phyloP scores from a whole-genome alignment of 1,140 invertebrate species.

The Drosophila subobscura region DNA sequence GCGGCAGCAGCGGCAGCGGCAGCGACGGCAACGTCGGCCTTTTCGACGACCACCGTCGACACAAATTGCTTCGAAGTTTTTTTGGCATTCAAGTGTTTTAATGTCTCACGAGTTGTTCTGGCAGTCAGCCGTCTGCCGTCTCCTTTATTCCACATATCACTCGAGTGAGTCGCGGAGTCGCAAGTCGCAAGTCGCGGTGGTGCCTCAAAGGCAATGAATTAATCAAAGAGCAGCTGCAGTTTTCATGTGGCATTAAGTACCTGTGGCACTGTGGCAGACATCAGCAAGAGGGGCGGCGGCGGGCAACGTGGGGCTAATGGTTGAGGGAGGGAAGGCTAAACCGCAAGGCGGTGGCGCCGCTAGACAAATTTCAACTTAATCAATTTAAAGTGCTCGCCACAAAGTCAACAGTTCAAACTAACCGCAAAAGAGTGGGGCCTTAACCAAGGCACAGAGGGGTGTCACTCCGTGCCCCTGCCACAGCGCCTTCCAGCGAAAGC shows the following conservation, averaged over 20 bases:
- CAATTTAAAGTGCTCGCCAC: slow-evolving; percentile 78
- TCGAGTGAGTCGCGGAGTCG: no score
- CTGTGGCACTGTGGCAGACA: slow-evolving; percentile 9
- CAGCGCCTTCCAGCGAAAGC: no score
- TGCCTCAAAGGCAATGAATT: slow-evolving; percentile 52
- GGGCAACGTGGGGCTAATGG: neutral
- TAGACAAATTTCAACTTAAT: slow-evolving; percentile 80
- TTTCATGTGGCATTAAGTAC: slow-evolving; percentile 67
- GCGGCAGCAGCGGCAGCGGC: slow-evolving; percentile 28
- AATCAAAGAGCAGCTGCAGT: slow-evolving; percentile 63
- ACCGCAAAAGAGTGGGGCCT: slow-evolving; percentile 48
- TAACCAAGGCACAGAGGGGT: no score
- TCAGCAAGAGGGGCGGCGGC: neutral
- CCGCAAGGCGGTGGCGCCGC: slow-evolving; percentile 53
- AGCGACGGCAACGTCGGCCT: slow-evolving; percentile 29
- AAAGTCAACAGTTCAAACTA: slow-evolving; percentile 81
- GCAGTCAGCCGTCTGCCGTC: slow-evolving; percentile 20
- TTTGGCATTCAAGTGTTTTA: slow-evolving; percentile 77
- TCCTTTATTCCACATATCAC: slow-evolving; percentile 12
- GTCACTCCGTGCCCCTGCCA: no score
- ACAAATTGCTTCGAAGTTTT: slow-evolving; percentile 71
- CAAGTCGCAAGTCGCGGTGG: no score
- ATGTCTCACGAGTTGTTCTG: slow-evolving; percentile 70
- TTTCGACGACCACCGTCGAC: slow-evolving; percentile 51
- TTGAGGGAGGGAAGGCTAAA: slow-evolving; percentile 18